phyloP scores from a whole-genome alignment of 2,113 vertebrate species.

The Peromyscus polionotus region DNA sequence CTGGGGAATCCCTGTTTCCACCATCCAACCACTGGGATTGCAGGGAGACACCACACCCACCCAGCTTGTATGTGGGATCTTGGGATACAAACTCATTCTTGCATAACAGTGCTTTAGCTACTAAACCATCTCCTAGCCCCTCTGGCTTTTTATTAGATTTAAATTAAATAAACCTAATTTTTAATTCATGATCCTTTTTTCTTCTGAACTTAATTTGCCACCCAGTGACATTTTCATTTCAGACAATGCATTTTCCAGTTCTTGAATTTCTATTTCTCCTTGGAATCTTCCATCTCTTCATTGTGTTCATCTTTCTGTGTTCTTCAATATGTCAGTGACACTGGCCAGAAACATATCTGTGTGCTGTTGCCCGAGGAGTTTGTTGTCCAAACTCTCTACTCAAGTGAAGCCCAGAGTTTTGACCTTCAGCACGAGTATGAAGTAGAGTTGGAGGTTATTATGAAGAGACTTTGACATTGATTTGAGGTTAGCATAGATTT shows the following conservation, averaged over 20 bases:
- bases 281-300: not conserved
- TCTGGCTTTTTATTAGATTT: not conserved
- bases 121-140: too few species aligned
- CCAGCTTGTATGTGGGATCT: not conserved
- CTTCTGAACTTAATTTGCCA: not conserved
- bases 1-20: not conserved
- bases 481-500: not conserved
- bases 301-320: not conserved
- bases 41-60: not conserved
- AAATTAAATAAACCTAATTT: not conserved
- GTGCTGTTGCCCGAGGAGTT: too few species aligned
- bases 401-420: not conserved
- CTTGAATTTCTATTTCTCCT: not conserved
- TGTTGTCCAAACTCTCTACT: not conserved
- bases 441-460: not conserved
- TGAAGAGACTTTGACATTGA: not conserved
- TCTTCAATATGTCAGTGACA: not conserved
- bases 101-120: not conserved
- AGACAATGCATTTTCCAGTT: not conserved
- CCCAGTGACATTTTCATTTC: not conserved
- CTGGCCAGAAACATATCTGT: not conserved
- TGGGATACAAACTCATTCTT: not conserved
- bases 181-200: not conserved
- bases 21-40: not conserved
- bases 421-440: not conserved